A percentile compares a stretch with the other conserved stretches of the same genome.
These are phyloP conservation scores for Lucilia sericata DNA, from an alignment of 1,140 invertebrate genomes.

Conservation along the genomic window DNA sequence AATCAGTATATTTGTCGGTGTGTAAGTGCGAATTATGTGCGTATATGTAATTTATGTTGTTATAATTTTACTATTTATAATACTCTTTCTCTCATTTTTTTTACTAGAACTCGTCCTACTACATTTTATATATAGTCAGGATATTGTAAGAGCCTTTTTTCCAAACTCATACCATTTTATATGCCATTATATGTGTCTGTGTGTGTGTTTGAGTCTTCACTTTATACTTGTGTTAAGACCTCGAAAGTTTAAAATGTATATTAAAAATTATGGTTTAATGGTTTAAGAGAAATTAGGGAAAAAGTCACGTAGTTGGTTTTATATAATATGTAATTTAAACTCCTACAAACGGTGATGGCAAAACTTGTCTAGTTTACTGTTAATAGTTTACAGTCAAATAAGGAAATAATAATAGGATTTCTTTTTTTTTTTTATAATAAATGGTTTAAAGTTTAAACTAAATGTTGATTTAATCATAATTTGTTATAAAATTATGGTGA, in stretches of 20 bases:
- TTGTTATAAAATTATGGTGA: too few relatives aligned
- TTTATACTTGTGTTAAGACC: background rate
- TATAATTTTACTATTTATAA: constrained; percentile 30
- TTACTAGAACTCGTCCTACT: background rate
- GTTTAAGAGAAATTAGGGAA: constrained; percentile 20
- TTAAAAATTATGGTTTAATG: background rate
- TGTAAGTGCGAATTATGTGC: background rate
- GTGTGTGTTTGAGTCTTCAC: background rate
- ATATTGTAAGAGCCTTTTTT: background rate
- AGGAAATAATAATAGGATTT: too few relatives aligned
- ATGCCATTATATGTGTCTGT: background rate
- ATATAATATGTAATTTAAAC: constrained; percentile 18
- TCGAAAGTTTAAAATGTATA: background rate
- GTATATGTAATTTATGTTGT: constrained; percentile 18
- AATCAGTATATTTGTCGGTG: background rate
- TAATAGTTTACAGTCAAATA: too few relatives aligned
- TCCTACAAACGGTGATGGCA: background rate
- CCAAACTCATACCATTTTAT: background rate
- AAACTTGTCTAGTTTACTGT: too few relatives aligned
- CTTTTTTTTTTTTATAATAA: too few relatives aligned
- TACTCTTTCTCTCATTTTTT: background rate
- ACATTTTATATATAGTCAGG: background rate
- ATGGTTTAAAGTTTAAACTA: too few relatives aligned
- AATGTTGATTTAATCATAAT: too few relatives aligned
- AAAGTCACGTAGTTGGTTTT: constrained; percentile 16